Evolutionary conservation across 2,888 invertebrate genomes (phyloP).

Genomic region (Oegoconia quadripuncta): DNA sequence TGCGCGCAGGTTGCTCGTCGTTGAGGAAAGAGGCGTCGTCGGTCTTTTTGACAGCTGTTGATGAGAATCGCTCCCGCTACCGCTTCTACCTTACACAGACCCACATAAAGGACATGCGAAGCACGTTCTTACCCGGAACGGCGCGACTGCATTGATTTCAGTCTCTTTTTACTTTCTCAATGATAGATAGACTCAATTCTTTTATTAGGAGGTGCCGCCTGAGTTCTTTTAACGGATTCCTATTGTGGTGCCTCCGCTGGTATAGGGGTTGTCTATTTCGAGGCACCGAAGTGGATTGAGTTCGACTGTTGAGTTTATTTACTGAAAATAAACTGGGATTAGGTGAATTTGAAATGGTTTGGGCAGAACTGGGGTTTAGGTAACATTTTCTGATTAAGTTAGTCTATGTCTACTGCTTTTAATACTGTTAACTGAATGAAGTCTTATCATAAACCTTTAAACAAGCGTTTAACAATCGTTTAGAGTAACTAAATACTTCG

Average conservation of each 20-base stretch:
- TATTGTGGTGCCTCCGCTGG: conserved; percentile 37
- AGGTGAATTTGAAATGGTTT: conserved; percentile 1
- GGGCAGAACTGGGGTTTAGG: neutral
- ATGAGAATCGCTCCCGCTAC: no score
- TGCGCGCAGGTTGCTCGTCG: neutral
- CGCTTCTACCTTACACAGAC: conserved; percentile 17
- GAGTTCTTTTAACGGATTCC: conserved; percentile 42
- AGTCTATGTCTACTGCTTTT: neutral
- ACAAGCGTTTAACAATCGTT: no score
- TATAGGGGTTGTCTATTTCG: conserved; percentile 12
- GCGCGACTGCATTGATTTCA: conserved; percentile 61
- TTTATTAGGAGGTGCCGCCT: conserved; percentile 55
- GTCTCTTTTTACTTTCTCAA: conserved; percentile 55
- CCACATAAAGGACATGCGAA: conserved; percentile 47
- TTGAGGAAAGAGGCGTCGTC: no score
- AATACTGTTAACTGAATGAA: no score
- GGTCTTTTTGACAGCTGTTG: neutral
- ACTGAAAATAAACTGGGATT: conserved; percentile 17
- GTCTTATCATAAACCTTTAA: no score
- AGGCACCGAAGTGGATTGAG: conserved; percentile 24
- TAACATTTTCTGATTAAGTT: neutral
- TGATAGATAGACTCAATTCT: conserved; percentile 64
- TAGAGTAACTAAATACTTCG: no score
- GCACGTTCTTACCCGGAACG: conserved; percentile 57
- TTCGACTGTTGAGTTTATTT: conserved; percentile 22